Conservation (phyloP, 2,113 vertebrate species). For the Cyanoderma ruficeps region DNA sequence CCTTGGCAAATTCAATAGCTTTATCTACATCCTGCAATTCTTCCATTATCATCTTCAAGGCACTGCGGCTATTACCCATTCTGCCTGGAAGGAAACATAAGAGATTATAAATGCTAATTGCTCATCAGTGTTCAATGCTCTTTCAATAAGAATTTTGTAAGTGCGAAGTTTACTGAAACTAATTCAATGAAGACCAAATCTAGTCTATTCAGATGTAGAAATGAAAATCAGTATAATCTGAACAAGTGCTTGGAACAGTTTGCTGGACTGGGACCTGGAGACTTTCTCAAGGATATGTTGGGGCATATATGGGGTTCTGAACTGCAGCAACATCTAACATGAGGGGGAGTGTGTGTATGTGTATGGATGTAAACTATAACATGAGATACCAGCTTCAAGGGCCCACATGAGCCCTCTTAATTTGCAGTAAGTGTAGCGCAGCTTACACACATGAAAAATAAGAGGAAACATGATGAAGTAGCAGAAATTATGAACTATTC, state of each 20-base stretch:
- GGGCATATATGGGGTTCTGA: background rate
- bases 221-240: background rate
- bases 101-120: background rate
- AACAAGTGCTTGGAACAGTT: background rate
- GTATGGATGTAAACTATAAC: background rate
- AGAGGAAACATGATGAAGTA: background rate
- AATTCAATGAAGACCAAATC: background rate
- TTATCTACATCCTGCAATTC: slow-evolving; percentile 94
- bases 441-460: background rate
- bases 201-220: background rate
- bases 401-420: background rate
- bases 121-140: background rate
- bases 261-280: background rate
- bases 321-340: background rate
- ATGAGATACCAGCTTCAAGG: background rate
- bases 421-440: background rate
- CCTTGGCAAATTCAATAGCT: slow-evolving; percentile 98
- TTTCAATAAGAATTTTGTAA: background rate
- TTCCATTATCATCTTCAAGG: slow-evolving; percentile 99
- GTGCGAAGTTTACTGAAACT: background rate
- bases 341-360: background rate
- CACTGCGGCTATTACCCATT: slow-evolving; percentile 96
- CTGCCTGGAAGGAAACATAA: slow-evolving; percentile 78
- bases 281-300: background rate
- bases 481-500: background rate